Evolutionary conservation across 1,140 invertebrate species (phyloP), one percentile per base, ranked within the genome.

Genomic region (Atta cephalotes): DNA sequence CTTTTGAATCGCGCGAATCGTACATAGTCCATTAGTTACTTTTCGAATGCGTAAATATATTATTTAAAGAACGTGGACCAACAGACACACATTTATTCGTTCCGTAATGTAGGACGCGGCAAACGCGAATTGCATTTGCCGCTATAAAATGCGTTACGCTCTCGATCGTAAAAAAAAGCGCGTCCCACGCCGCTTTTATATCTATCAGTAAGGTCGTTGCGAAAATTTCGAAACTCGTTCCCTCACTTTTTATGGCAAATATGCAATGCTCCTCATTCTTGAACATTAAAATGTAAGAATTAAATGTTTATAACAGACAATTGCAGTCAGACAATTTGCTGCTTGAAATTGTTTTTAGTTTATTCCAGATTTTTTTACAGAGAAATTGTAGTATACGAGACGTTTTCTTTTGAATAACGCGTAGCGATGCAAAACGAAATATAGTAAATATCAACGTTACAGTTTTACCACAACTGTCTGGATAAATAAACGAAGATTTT

Each of bases 81-180:
- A 79, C 39, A 28, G 62, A 60, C 60, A 0, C 60, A 3, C 28
- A 6, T 77, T 39, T 60, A 25, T 56, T 35, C 45, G 45, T 9
- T n/a, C 9, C 35, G n/a, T 62, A 62, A 77, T n/a, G n/a, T 25
- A 35, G 18, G 31, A 18, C n/a, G 10, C 14, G n/a, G 14, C 45
- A 53, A 35, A 31, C 77, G n/a, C 39, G 39, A 65, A 70, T 80
- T 80, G 63, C 31, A 81, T 81, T 81, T 71, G 65, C 16, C 35
- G 31, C 79, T 39, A 21, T 81, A 81, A 81, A 81, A 71, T 81
- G 16, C 66, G 35, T 58, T 60, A 58, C 45, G 76, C 16, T 71
- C 35, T 12, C 18, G 31, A 35, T 71, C 63, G n/a, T 70, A 70
- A 81, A 80, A 58, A 45, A 53, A 60, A 45, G 21, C 14, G 21